A percentile compares a stretch with the other conserved stretches of the same genome.
These are phyloP conservation scores for Poecilia velifera DNA, from an alignment of 2,797 vertebrate genomes.

Conservation along the genomic window DNA sequence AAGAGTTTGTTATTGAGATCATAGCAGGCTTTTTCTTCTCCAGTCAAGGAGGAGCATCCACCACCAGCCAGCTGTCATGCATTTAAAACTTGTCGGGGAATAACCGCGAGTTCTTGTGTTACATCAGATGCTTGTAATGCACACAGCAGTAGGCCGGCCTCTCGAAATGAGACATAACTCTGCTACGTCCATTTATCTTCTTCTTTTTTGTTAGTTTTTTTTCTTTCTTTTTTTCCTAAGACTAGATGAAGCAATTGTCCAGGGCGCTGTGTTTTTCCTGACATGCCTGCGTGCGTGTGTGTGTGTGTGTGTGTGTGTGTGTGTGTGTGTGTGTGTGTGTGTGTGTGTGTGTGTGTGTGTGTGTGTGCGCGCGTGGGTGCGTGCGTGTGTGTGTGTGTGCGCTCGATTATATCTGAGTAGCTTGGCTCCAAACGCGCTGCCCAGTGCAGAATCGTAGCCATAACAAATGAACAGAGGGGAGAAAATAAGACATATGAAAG, in stretches of 20 bases:
- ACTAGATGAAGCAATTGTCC: slow-evolving; percentile 66
- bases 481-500: slow-evolving; percentile 84
- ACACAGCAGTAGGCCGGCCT: slow-evolving; percentile 59
- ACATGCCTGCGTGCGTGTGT: slow-evolving; percentile 30
- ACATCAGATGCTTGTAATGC: slow-evolving; percentile 74
- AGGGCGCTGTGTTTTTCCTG: slow-evolving; percentile 60
- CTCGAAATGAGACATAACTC: slow-evolving; percentile 71
- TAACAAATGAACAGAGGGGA: slow-evolving; percentile 80
- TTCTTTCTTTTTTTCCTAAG: slow-evolving; percentile 6
- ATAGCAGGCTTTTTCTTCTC: slow-evolving; percentile 53
- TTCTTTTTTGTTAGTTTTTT: slow-evolving; percentile 16
- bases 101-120: slow-evolving; percentile 66
- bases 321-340: neutral
- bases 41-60: slow-evolving; percentile 51
- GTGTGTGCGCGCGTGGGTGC: neutral
- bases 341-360: accelerated
- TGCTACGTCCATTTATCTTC: slow-evolving; percentile 69
- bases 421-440: slow-evolving; percentile 81
- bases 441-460: slow-evolving; percentile 82
- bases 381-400: neutral
- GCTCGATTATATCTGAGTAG: slow-evolving; percentile 65
- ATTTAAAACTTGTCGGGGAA: slow-evolving; percentile 71
- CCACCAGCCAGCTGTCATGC: slow-evolving; percentile 76
- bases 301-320: accelerated
- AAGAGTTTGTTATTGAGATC: slow-evolving; percentile 69